Evolutionary conservation across 2,113 vertebrate species (phyloP).

Genomic region (Anser cygnoides): DNA sequence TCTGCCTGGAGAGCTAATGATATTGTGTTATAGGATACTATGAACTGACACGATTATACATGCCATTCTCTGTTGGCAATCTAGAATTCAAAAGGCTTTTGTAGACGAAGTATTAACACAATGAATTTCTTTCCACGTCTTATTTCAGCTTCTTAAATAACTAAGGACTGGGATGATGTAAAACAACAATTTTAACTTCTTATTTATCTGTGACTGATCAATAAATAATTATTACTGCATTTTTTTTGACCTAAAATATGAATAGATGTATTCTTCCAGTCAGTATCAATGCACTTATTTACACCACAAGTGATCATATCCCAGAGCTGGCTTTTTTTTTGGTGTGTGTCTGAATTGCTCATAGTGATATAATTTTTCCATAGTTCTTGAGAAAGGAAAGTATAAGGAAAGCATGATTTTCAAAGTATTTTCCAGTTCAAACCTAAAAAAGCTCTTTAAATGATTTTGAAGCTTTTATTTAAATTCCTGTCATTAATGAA

Average conservation of each 20-base stretch:
- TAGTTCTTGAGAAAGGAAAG: background rate
- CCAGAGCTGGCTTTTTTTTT: background rate
- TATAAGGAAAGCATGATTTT: background rate
- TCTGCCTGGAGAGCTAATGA: background rate
- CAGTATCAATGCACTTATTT: background rate
- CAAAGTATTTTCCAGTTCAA: background rate
- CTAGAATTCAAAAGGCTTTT: background rate
- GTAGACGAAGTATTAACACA: background rate
- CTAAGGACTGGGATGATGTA: background rate
- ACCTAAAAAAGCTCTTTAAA: background rate
- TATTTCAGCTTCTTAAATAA: background rate
- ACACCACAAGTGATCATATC: background rate
- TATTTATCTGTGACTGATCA: background rate
- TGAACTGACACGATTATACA: background rate
- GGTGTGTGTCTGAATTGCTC: background rate
- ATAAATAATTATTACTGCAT: background rate
- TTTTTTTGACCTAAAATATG: background rate
- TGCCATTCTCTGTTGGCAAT: background rate
- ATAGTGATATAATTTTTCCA: background rate
- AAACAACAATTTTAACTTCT: background rate
- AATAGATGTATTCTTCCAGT: background rate
- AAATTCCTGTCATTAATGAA: background rate
- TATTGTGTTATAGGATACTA: background rate
- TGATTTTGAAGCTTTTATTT: background rate
- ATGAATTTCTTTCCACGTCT: background rate